Percentiles rank a stretch among this genome's conserved stretches.
Conservation (phyloP, 2,113 vertebrate species). For the Manacus vitellinus region DNA sequence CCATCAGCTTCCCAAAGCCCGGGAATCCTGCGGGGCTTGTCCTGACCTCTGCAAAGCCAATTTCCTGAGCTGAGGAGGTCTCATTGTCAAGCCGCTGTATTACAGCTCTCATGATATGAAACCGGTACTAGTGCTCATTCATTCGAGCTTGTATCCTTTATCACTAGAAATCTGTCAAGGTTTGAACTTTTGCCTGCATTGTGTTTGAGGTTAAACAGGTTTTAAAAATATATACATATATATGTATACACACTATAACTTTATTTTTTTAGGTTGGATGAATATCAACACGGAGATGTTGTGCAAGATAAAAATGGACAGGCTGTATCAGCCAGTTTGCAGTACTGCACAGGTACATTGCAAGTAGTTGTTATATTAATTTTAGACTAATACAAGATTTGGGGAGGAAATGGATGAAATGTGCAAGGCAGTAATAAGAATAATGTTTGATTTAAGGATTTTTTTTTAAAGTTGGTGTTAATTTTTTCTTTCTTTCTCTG, state of each 20-base stretch:
- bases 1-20: neutral
- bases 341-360: conserved; percentile 4
- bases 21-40: neutral
- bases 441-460: neutral
- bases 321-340: neutral
- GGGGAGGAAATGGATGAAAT: neutral
- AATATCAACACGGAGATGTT: neutral
- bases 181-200: neutral
- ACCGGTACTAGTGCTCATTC: neutral
- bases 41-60: neutral
- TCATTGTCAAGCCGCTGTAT: neutral
- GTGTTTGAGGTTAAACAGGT: neutral
- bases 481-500: neutral
- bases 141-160: neutral
- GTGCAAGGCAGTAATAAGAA: neutral
- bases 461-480: neutral
- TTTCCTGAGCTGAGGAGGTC: neutral
- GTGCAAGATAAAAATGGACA: neutral
- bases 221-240: neutral
- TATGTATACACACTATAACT: neutral
- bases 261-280: conserved; percentile 44
- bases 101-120: neutral
- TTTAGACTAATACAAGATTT: neutral
- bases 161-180: neutral
- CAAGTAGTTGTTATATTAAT: neutral